Percentiles rank a stretch among this genome's conserved stretches.
phyloP scores from a whole-genome alignment of 1,140 invertebrate genomes.

The Eriocheir sinensis region DNA sequence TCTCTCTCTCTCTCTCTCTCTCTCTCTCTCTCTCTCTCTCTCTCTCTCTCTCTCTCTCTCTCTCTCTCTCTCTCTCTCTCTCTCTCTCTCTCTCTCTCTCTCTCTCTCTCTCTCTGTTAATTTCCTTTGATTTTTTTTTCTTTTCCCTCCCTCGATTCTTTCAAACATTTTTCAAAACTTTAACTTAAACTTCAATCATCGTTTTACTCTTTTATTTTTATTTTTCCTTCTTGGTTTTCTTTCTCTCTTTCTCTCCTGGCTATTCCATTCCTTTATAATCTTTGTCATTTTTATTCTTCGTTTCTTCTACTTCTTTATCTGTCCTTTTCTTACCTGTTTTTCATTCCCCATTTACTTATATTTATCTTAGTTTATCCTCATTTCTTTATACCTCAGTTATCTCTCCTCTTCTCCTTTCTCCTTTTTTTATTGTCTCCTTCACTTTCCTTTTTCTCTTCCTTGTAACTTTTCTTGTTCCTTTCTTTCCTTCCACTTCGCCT shows the following conservation, averaged over 20 bases:
- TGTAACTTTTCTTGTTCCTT: too few relatives aligned
- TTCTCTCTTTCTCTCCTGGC: background rate
- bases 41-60: conserved; percentile 22
- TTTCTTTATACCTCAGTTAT: too few relatives aligned
- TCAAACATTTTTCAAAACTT: background rate
- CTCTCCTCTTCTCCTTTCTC: too few relatives aligned
- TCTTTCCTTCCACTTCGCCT: too few relatives aligned
- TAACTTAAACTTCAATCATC: background rate
- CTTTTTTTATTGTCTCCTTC: too few relatives aligned
- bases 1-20: conserved; percentile 16
- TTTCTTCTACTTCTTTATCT: too few relatives aligned
- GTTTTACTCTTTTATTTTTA: background rate
- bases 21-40: conserved; percentile 22
- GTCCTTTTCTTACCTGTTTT: too few relatives aligned
- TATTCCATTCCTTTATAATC: too few relatives aligned
- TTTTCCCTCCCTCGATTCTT: background rate
- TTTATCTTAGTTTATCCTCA: too few relatives aligned
- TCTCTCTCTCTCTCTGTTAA: background rate
- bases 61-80: conserved; percentile 22
- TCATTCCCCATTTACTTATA: too few relatives aligned
- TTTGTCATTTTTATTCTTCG: too few relatives aligned
- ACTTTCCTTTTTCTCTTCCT: too few relatives aligned
- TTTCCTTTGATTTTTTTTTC: background rate
- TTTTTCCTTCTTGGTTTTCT: background rate
- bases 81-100: conserved; percentile 22